Conservation (phyloP, 2,888 invertebrate genomes). For the Meandrusa payeni region DNA sequence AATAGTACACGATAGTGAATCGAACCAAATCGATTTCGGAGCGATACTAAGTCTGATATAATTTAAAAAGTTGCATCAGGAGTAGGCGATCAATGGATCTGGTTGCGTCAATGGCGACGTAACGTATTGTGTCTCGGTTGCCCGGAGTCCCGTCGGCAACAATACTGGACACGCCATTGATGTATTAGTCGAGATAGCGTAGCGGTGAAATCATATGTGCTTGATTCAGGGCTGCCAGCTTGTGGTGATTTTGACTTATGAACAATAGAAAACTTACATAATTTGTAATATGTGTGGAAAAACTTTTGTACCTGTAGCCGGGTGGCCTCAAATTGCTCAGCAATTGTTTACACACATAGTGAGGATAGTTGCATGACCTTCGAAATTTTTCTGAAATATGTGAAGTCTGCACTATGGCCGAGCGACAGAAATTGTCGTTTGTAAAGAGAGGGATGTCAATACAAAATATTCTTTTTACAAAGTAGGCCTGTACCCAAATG, state of each 20-base stretch:
- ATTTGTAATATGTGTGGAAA: too few species aligned
- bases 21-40: constrained; percentile 15
- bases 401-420: too few species aligned
- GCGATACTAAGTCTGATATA: constrained; percentile 7
- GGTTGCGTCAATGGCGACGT: constrained; percentile 29
- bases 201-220: constrained; percentile 70
- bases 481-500: too few species aligned
- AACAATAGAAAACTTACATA: neutral
- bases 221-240: constrained; percentile 30
- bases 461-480: too few species aligned
- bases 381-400: too few species aligned
- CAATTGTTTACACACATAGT: too few species aligned
- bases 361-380: too few species aligned
- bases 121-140: constrained; percentile 52
- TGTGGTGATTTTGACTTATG: too few species aligned
- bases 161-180: constrained; percentile 75
- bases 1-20: constrained; percentile 11
- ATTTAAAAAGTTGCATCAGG: constrained; percentile 20
- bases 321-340: too few species aligned
- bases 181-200: constrained; percentile 73
- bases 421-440: too few species aligned
- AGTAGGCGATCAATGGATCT: constrained; percentile 12
- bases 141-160: constrained; percentile 60
- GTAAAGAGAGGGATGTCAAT: too few species aligned
- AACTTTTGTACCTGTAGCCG: too few species aligned